Base-by-base conservation (phyloP, 2,797 vertebrate species). In the Cheirogaleus major region DNA sequence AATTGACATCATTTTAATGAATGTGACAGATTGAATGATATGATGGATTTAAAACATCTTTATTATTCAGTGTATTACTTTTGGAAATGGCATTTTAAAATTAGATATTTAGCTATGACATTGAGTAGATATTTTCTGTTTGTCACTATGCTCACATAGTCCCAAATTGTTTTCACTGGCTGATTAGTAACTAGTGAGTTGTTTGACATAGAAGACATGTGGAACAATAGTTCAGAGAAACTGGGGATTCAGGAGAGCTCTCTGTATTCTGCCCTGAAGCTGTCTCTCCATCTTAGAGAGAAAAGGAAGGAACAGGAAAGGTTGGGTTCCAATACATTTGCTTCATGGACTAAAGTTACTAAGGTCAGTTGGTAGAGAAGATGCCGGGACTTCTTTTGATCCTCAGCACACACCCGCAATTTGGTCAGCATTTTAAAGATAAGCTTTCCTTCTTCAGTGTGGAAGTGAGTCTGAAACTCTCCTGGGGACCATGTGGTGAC, bases 11-110 rank as follows among this genome's bases (percentile, higher is more conserved):
- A 72, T 65, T 85, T 73, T 73, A 92, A 89, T 81, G 52, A 87
- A 76, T 81, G 35, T 80, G 89, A 94, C 89, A 96, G 89, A 83
- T 82, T 96, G 90, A 95, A 59, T 81, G 45, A 93, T 67, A 55
- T 6, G 41, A 52, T 91, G 27, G 70, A 81, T 94, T 93, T 89
- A 0, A 93, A 95, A 69, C 57, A 14, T 76, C 57, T 63, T 88
- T 93, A 80, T 91, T 98, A 89, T 84, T 93, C 81, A 50, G 3
- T 48, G 7, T 86, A 78, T 94, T 89, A 17, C 79, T 83, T 97
- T 89, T 61, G 27, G 41, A 93, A 94, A 45, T 38, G 23, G 32
- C 79, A 78, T 69, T 76, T 38, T 59, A 75, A 94, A 93, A 93
- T n/a, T 50, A 81, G 20, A 32, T 91, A 70, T 57, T 89, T 69